A percentile compares a stretch with the other conserved stretches of the same genome.
phyloP scores from a whole-genome alignment of 1,140 invertebrate genomes.

The honey bee (Apis mellifera) region Amel_HAv3.1 CM009939.2:8109001-8109500 shows the following conservation, averaged over 20 bases:
- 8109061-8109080: not conserved
- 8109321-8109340: not conserved
- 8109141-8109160: no score
- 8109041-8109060: not conserved
- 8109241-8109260: no score
- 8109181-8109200: no score
- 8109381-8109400: not conserved
- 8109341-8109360: not conserved
- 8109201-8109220: no score
- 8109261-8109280: no score
- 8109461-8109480: not conserved
- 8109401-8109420: not conserved
- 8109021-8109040: not conserved
- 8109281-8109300: not conserved
- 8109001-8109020: not conserved
- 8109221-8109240: no score
- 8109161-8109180: no score
- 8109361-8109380: not conserved
- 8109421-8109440: slow-evolving; percentile 1
- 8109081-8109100: not conserved
- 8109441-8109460: not conserved
- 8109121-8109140: no score
- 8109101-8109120: no score
- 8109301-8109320: not conserved
- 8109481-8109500: not conserved